Evolutionary conservation across 2,888 invertebrate genomes (phyloP).

Genomic region (Nysson spinosus): DNA sequence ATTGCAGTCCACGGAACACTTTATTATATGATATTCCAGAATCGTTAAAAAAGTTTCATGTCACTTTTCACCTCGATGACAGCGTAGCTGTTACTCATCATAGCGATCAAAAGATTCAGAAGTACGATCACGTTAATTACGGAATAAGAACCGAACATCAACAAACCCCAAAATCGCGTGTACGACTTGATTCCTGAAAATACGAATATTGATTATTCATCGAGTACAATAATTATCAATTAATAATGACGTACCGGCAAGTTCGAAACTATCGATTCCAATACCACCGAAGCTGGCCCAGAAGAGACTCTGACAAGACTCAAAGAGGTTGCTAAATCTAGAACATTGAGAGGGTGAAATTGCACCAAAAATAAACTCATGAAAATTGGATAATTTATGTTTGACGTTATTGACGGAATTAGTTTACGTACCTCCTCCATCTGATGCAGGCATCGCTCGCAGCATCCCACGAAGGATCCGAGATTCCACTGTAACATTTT

Average conservation of each 20-base stretch:
- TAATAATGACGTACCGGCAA: slow-evolving; percentile 82
- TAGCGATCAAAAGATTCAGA: slow-evolving; percentile 95
- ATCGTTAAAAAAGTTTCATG: too few species aligned
- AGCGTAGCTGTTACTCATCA: slow-evolving; percentile 98
- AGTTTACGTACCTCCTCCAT: slow-evolving; percentile 84
- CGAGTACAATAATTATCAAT: too few species aligned
- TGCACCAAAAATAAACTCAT: background rate
- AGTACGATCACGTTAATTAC: slow-evolving; percentile 96
- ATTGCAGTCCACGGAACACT: too few species aligned
- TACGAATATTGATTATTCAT: background rate
- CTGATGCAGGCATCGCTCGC: slow-evolving; percentile 89
- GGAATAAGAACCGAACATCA: slow-evolving; percentile 97
- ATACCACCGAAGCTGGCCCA: slow-evolving; percentile 98
- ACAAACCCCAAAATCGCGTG: slow-evolving; percentile 95
- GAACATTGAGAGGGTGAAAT: too few species aligned
- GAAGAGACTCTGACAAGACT: slow-evolving; percentile 95
- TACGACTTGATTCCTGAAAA: slow-evolving; percentile 85
- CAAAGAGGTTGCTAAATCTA: slow-evolving; percentile 86
- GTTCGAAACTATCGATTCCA: slow-evolving; percentile 91
- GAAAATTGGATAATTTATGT: background rate
- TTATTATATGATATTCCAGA: too few species aligned
- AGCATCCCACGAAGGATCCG: slow-evolving; percentile 88
- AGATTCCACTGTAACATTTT: slow-evolving; percentile 86
- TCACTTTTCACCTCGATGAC: slow-evolving; percentile 94
- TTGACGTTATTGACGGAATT: background rate